Evolutionary conservation across 1,140 invertebrate genomes (phyloP).

Genomic region (Rhizoglyphus robini): DNA sequence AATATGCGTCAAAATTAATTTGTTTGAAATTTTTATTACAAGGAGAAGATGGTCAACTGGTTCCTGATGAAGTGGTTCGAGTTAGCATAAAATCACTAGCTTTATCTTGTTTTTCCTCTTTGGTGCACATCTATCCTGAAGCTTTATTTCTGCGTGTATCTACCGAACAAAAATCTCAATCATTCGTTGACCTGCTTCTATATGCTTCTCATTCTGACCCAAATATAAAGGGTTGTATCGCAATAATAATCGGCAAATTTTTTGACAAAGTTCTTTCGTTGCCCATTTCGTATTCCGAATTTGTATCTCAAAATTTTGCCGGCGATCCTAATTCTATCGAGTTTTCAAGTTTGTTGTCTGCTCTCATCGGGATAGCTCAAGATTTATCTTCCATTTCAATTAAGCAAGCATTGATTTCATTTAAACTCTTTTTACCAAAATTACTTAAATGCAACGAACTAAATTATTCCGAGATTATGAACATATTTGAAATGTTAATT

Average conservation of each 20-base stretch:
- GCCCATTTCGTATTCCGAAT: conserved; percentile 11
- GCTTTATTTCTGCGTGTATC: conserved; percentile 44
- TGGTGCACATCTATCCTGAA: conserved; percentile 52
- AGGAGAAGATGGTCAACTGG: conserved; percentile 44
- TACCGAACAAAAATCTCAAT: conserved; percentile 29
- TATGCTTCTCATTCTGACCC: conserved; percentile 61
- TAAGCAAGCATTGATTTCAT: conserved; percentile 31
- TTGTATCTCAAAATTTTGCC: conserved; percentile 7
- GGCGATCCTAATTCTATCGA: not conserved
- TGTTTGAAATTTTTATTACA: conserved; percentile 57
- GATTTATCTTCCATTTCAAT: conserved; percentile 32
- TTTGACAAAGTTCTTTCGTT: conserved; percentile 34
- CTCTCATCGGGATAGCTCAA: not conserved
- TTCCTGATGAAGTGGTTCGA: conserved; percentile 51
- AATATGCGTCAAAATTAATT: conserved; percentile 58
- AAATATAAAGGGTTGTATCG: conserved; percentile 58
- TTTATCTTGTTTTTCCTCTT: conserved; percentile 52
- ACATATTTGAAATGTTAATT: conserved; percentile 48
- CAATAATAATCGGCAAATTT: conserved; percentile 50
- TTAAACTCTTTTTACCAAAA: conserved; percentile 41
- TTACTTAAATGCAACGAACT: conserved; percentile 41
- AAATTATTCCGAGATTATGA: conserved; percentile 29
- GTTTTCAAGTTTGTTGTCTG: no score
- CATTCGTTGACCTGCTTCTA: conserved; percentile 52
- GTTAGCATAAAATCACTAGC: conserved; percentile 72